phyloP scores from a whole-genome alignment of 2,113 vertebrate genomes.

The Dascyllus trimaculatus region DNA sequence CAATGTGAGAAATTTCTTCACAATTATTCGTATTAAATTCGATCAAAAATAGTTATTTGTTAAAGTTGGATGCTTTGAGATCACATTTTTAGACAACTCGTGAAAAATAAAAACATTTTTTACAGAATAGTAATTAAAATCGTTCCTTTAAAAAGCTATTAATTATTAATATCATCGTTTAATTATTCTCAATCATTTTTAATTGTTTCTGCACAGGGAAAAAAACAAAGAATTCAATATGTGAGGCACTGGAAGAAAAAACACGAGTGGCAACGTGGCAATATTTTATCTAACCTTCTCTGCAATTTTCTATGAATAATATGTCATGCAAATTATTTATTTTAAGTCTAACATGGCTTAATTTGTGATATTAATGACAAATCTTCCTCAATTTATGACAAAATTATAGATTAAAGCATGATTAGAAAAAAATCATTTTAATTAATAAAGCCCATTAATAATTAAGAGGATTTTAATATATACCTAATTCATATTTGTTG shows the following conservation, averaged over 20 bases:
- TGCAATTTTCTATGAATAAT: not conserved
- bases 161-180: not conserved
- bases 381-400: not conserved
- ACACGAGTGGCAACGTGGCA: not conserved
- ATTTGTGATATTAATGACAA: constrained; percentile 30
- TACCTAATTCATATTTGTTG: constrained; percentile 18
- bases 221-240: not conserved
- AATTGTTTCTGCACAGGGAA: not conserved
- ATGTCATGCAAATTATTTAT: not conserved
- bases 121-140: not conserved
- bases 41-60: constrained; percentile 1
- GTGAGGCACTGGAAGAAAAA: not conserved
- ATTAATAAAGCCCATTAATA: constrained; percentile 6
- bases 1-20: not conserved
- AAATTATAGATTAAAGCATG: constrained; percentile 9
- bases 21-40: not conserved
- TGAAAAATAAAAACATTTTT: too few relatives aligned
- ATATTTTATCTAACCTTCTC: not conserved
- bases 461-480: constrained; percentile 18
- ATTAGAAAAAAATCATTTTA: constrained; percentile 1
- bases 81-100: not conserved
- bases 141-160: fast-evolving
- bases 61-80: not conserved
- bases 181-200: not conserved
- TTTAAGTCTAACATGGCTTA: not conserved